These are phyloP conservation scores for Palythoa caribaeorum DNA, from an alignment of 92 coral and sea anemone genomes.

Conservation along the genomic window DNA sequence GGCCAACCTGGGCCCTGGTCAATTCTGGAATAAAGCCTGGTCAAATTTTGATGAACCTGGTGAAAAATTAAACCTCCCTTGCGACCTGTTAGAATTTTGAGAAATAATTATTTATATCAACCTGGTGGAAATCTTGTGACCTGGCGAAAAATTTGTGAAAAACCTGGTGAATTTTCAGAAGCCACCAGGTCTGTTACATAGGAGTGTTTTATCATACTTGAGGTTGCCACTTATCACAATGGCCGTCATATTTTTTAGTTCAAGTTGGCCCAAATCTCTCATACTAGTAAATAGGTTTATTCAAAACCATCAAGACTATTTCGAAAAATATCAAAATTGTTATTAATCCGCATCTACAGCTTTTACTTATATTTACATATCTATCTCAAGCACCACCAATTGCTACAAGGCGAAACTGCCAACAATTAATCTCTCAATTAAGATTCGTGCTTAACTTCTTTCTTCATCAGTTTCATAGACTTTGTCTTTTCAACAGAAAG, in stretches of 20 bases:
- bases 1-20: too few species aligned
- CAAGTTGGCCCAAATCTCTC: neutral
- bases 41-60: too few species aligned
- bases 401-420: slow-evolving; percentile 11
- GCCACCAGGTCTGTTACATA: too few species aligned
- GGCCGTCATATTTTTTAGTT: neutral
- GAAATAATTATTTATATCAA: too few species aligned
- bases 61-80: too few species aligned
- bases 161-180: too few species aligned
- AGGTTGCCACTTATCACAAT: neutral
- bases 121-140: too few species aligned
- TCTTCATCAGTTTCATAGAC: neutral
- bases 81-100: too few species aligned
- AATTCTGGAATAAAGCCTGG: too few species aligned
- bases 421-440: neutral
- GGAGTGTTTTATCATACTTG: too few species aligned
- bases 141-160: too few species aligned
- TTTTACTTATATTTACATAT: slow-evolving; percentile 8
- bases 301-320: neutral
- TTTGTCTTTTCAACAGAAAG: neutral
- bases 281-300: neutral
- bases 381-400: neutral
- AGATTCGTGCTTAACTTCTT: neutral
- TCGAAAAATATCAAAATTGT: neutral
- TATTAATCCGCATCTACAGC: neutral